Evolutionary conservation across 1,140 invertebrate species (phyloP).

Genomic region (Schmidtea mediterranea): DNA sequence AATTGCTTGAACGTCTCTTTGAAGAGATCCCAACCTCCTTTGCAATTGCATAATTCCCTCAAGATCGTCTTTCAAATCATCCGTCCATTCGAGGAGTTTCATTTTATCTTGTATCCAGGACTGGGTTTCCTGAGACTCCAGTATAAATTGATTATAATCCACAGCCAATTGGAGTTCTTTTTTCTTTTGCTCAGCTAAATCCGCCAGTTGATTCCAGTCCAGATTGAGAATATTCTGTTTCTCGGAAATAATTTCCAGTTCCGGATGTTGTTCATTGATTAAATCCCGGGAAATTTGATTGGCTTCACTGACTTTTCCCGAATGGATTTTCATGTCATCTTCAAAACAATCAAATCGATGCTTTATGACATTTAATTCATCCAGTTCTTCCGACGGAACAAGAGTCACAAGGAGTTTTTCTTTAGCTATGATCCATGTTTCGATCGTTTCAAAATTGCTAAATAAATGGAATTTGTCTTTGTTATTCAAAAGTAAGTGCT

Average conservation of each 20-base stretch:
- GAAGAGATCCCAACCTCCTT: conserved; percentile 75
- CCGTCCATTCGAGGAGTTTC: conserved; percentile 68
- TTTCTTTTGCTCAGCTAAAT: conserved; percentile 72
- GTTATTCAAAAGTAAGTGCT: conserved; percentile 77
- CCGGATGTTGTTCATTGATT: conserved; percentile 60
- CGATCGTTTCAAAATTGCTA: conserved; percentile 81
- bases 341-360: conserved; percentile 97
- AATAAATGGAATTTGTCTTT: conserved; percentile 81
- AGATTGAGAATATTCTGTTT: conserved; percentile 48
- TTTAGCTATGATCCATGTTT: conserved; percentile 96
- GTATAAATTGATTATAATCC: conserved; percentile 93
- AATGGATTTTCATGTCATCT: conserved; percentile 93
- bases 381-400: conserved; percentile 87
- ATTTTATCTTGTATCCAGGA: conserved; percentile 98
- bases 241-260: conserved; percentile 66
- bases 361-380: conserved; percentile 91
- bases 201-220: conserved; percentile 38
- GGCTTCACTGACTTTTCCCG: conserved; percentile 73
- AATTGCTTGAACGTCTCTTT: conserved; percentile 84
- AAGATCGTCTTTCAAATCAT: conserved; percentile 53
- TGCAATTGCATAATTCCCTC: conserved; percentile 46
- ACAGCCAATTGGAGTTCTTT: conserved; percentile 77
- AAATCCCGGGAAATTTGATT: conserved; percentile 50
- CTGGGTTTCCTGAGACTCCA: conserved; percentile 90
- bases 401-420: conserved; percentile 29